A percentile compares a stretch with the other conserved stretches of the same genome.
These are phyloP conservation scores for Lacanobia wlatinum DNA, from an alignment of 2,888 invertebrate species.

Conservation along the genomic window DNA sequence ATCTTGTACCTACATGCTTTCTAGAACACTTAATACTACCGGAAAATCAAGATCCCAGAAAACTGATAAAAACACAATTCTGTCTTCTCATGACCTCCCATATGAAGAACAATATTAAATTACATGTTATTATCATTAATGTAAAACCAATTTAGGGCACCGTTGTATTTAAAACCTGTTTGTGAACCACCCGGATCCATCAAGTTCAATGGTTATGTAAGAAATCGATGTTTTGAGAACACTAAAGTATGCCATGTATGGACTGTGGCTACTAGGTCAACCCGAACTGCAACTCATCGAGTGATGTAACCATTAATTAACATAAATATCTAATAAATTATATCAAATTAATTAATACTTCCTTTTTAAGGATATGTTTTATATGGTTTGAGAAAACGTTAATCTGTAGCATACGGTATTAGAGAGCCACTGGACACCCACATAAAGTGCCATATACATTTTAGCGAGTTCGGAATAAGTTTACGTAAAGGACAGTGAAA, in stretches of 20 bases:
- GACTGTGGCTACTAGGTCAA: conserved; percentile 51
- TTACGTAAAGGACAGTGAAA: conserved; percentile 72
- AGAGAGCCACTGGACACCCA: conserved; percentile 32
- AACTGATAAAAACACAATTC: conserved; percentile 22
- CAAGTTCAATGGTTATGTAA: conserved; percentile 56
- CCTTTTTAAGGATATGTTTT: neutral
- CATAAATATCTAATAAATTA: neutral
- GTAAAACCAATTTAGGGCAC: conserved; percentile 44
- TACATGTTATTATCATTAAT: conserved; percentile 23
- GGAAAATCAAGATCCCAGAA: conserved; percentile 47
- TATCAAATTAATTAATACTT: conserved; percentile 17
- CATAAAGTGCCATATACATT: conserved; percentile 21
- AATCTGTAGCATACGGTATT: conserved; percentile 3
- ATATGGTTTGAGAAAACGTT: conserved; percentile 12
- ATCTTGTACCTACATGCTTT: conserved; percentile 46
- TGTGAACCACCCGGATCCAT: conserved; percentile 50
- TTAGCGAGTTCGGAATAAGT: conserved; percentile 48
- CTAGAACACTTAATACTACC: conserved; percentile 41
- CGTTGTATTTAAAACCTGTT: conserved; percentile 47
- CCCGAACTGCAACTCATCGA: conserved; percentile 9
- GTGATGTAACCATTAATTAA: conserved; percentile 42
- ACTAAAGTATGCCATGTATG: conserved; percentile 49
- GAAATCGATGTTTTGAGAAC: conserved; percentile 55
- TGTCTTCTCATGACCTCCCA: conserved; percentile 15
- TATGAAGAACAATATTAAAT: conserved; percentile 39